Conservation (phyloP, 1,140 invertebrate genomes). For the Zaprionus taronus region DNA sequence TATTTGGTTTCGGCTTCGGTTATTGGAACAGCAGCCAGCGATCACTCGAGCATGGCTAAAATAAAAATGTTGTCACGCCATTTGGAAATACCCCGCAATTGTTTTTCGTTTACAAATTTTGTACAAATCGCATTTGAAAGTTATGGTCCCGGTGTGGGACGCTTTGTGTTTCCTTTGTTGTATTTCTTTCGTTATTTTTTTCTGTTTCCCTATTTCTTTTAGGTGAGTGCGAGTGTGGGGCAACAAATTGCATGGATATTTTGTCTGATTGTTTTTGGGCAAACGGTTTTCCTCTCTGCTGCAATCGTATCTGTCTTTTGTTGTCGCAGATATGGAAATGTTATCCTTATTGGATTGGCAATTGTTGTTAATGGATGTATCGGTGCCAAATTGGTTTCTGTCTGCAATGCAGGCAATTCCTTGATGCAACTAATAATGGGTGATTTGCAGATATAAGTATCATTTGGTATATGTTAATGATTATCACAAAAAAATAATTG, state of each 20-base stretch:
- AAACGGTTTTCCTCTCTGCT: conserved; percentile 18
- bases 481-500: too few species aligned
- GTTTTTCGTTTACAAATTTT: conserved; percentile 61
- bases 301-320: not conserved
- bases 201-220: not conserved
- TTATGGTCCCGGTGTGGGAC: conserved; percentile 43
- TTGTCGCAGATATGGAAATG: conserved; percentile 18
- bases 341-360: conserved; percentile 21
- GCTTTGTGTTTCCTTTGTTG: conserved; percentile 27
- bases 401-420: not conserved
- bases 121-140: conserved; percentile 74
- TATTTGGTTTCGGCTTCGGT: conserved; percentile 41
- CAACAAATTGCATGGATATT: conserved; percentile 39
- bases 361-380: conserved; percentile 19
- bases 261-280: conserved; percentile 19
- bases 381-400: conserved; percentile 1
- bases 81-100: conserved; percentile 46
- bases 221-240: conserved; percentile 19
- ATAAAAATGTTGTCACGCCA: conserved; percentile 60
- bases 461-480: not conserved
- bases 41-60: conserved; percentile 48
- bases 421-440: not conserved
- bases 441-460: not conserved
- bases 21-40: conserved; percentile 48
- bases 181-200: conserved; percentile 15